Evolutionary conservation across 2,113 vertebrate species (phyloP), one percentile per base, ranked within the genome.

Genomic region (Ciconia maguari): DNA sequence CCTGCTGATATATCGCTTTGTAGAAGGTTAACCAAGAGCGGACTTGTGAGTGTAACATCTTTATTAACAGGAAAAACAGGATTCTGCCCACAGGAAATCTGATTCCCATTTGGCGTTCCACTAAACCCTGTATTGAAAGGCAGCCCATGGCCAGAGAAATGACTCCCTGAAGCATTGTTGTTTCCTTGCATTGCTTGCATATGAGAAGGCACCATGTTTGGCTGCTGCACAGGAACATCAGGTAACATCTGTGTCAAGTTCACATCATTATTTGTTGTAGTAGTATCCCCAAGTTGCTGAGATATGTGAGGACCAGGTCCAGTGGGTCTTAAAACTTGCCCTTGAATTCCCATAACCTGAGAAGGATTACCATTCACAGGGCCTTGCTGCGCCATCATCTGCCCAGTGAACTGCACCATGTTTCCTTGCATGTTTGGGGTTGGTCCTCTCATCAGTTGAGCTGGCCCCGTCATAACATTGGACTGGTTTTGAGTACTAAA

Each of bases 1-100:
- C 99, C 99, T 34, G 99, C 99, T 65, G 99, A 99, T 96, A 99
- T 99, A 93, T 99, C 99, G 34, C 99, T 99, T 93, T 99, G 99
- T 34, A 99, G 97, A 74, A 99, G 98, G 97, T 99, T 99, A 93
- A 99, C 99, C 92, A 99, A 98, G 77, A 99, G 97, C 1, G 99
- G 99, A 66, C 99, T 99, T 30, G 99, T 99, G 95, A 99, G 96
- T 0, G 99, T 99, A 81, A 99, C 99, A 94, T 99, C 99, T 97
- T 99, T 99, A 97, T 99, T 99, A 86, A 99, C 98, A 2, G 99
- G 98, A 96, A 99, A 99, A 66, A 98, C 98, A 77, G 98, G 98
- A 72, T 98, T 98, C 96, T 99, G 99, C 91, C 98, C 99, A 97
- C 99, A 99, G 71, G 98, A 97, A 97, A 99, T 99, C 96, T 99